These are phyloP conservation scores for Epizoanthus scotinus DNA, from an alignment of 92 coral and sea anemone species.

Conservation along the genomic window DNA sequence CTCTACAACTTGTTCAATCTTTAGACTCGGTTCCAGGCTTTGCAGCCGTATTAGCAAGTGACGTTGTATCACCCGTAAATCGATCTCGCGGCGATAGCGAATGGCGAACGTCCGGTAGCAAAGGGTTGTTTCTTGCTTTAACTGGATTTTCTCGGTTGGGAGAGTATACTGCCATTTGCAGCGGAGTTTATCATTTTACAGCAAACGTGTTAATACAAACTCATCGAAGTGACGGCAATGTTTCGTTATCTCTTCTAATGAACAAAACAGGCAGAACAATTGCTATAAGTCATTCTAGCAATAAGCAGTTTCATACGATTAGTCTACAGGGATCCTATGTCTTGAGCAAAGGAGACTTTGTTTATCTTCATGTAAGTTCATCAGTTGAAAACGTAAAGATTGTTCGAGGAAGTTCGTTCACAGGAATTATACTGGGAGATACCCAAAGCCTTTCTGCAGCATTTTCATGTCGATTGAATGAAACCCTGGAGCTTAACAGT, in stretches of 20 bases:
- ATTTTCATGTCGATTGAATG: constrained; percentile 15
- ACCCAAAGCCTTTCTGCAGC: neutral
- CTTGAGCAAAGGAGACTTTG: constrained; percentile 9
- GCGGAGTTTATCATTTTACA: constrained; percentile 26
- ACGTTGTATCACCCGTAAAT: neutral
- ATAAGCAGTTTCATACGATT: neutral
- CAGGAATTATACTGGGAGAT: constrained; percentile 12
- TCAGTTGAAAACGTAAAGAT: neutral
- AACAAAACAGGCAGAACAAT: neutral
- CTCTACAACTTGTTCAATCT: constrained; percentile 17
- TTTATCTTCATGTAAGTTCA: constrained; percentile 28
- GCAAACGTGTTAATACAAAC: constrained; percentile 24
- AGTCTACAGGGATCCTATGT: constrained; percentile 12
- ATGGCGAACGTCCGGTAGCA: constrained; percentile 22
- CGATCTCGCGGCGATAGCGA: neutral
- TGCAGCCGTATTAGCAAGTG: constrained; percentile 19
- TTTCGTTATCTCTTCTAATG: neutral
- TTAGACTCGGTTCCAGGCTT: constrained; percentile 26
- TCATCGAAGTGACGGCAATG: neutral
- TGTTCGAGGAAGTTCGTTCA: constrained; percentile 23
- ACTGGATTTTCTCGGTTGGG: constrained; percentile 33
- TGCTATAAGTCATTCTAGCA: constrained; percentile 4
- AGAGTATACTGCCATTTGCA: constrained; percentile 11
- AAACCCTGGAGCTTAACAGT: neutral
- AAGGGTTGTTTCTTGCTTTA: constrained; percentile 17